phyloP scores from a whole-genome alignment of 2,888 invertebrate species.

The Sphecodes monilicornis region DNA sequence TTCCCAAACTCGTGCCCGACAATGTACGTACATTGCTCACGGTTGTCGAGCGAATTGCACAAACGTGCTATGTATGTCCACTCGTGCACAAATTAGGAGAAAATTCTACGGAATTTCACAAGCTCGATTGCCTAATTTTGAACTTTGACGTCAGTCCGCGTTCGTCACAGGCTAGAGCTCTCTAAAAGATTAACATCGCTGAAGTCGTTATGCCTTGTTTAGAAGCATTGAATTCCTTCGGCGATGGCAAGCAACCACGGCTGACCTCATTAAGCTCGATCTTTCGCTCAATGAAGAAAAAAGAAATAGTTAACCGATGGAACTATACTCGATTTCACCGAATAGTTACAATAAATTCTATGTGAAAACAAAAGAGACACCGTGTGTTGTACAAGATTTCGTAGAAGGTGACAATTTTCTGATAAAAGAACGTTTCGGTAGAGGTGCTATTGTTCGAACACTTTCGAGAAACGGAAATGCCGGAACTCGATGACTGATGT shows the following conservation, averaged over 20 bases:
- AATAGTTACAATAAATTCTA: neutral
- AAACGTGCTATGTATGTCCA: neutral
- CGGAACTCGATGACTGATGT: slow-evolving; percentile 2
- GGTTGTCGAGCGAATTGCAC: neutral
- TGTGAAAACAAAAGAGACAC: neutral
- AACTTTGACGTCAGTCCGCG: slow-evolving; percentile 29
- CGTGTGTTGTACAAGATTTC: neutral
- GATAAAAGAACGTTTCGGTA: neutral
- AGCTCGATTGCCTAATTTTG: slow-evolving; percentile 24
- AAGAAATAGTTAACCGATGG: neutral
- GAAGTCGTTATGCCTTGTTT: neutral
- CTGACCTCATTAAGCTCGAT: slow-evolving; percentile 7
- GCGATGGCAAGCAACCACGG: neutral
- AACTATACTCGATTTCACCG: neutral
- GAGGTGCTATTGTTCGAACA: neutral
- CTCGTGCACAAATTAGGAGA: slow-evolving; percentile 22
- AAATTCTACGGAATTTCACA: slow-evolving; percentile 30
- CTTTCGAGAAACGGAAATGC: neutral
- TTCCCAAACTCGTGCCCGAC: neutral
- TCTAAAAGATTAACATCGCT: slow-evolving; percentile 20
- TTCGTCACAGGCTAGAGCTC: neutral
- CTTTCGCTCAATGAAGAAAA: neutral
- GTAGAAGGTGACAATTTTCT: neutral
- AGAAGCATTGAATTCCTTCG: neutral
- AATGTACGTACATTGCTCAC: neutral